Base-by-base conservation (phyloP, 1,140 invertebrate genomes). In the Triops longicaudatus region DNA sequence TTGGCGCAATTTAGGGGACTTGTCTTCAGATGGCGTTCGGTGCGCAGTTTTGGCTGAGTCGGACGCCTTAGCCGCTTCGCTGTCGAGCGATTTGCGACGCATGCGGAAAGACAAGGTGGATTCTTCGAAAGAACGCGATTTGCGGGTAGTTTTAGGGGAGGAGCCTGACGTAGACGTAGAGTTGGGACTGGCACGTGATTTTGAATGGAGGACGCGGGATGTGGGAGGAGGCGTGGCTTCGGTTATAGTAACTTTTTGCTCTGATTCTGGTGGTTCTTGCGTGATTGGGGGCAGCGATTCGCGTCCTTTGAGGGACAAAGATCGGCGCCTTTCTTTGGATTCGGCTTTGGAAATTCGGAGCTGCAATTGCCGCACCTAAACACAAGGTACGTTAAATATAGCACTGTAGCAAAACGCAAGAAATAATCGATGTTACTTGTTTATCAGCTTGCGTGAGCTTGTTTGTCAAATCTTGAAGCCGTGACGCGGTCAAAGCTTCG, bases 371-470 rank as follows among this genome's bases (percentile, higher is more conserved):
- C 92, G 85, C 37, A 81, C 80, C 80, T 81, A 76, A 63, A 43
- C 43, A 79, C 78, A 80, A 17, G n/a, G n/a, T 37, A 37, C 31
- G 31, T 37, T 37, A 37, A 2, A 37, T 7, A 37, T 37, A n/a
- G n/a, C n/a, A n/a, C n/a, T n/a, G n/a, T n/a, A n/a, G 31, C 2
- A 37, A 37, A 37, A 37, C 31, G 31, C 31, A 37, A 37, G 31
- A 74, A 74, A 44, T 22, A 63, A 26, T 31, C 6, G 63, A 77
- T 17, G 6, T 77, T 11, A 93, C 89, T 83, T 93, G 92, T 80
- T 93, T 93, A 81, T 96, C 93, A n/a, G 92, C 91, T 1, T 87
- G 87, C 4, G 88, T 89, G 27, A 95, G 85, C 83, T 95, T 96
- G 42, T 88, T 87, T 0, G 93, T 95, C 43, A 95, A 83, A 83